Percentiles rank a stretch among this genome's conserved stretches.
Conservation (phyloP, 2,888 invertebrate genomes). For the Heliconius cydno region DNA sequence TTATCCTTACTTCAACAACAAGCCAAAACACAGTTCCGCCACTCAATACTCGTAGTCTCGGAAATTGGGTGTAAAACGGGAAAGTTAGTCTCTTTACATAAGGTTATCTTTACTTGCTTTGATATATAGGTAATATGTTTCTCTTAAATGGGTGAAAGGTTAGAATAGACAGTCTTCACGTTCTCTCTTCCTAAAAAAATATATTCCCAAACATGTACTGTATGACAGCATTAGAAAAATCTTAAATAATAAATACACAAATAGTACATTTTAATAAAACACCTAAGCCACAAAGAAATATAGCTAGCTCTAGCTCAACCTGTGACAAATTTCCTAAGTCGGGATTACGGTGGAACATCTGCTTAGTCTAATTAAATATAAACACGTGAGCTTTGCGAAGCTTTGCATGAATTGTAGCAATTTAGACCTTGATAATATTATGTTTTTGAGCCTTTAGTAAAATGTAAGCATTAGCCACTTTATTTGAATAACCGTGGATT, state of each 20-base stretch:
- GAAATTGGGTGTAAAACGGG: background rate
- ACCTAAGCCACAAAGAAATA: constrained; percentile 7
- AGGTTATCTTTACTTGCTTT: background rate
- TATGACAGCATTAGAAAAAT: background rate
- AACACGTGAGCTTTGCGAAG: constrained; percentile 18
- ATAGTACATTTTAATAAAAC: background rate
- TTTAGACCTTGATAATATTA: background rate
- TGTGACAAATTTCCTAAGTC: constrained; percentile 30
- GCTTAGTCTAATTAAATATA: constrained; percentile 26
- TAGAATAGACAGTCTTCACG: too few species aligned
- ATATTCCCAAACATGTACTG: too few species aligned
- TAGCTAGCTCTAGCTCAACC: background rate
- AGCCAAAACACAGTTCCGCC: too few species aligned
- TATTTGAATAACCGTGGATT: too few species aligned
- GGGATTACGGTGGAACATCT: constrained; percentile 32
- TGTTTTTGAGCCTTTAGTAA: too few species aligned
- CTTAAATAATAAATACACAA: background rate
- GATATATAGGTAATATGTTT: background rate
- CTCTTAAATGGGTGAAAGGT: too few species aligned
- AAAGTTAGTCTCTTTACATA: background rate
- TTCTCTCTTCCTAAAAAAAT: too few species aligned
- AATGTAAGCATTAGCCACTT: too few species aligned
- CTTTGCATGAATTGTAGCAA: constrained; percentile 9
- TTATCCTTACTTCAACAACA: background rate
- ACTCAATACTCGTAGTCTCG: background rate